Evolutionary conservation across 2,888 invertebrate genomes (phyloP).

Genomic region (Dyspetes luteomarginatus): DNA sequence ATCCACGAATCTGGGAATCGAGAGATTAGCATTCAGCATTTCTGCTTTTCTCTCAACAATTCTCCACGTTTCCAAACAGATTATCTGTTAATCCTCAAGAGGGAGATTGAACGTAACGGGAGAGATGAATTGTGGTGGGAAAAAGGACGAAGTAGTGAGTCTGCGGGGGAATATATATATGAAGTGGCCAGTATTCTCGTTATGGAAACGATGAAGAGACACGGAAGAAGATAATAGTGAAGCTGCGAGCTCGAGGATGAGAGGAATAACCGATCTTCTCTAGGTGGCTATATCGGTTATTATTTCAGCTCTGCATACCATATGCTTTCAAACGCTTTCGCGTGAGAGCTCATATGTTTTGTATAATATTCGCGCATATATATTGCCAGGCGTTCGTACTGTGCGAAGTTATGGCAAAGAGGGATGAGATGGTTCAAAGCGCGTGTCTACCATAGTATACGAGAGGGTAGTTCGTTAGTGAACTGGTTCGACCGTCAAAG

Average conservation of each 20-base stretch:
- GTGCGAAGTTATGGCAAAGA: slow-evolving; percentile 37
- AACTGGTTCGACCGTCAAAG: slow-evolving; percentile 68
- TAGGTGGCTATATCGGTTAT: slow-evolving; percentile 81
- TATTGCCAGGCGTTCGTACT: slow-evolving; percentile 35
- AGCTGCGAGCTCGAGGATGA: slow-evolving; percentile 64
- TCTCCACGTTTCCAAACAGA: slow-evolving; percentile 80
- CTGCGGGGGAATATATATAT: slow-evolving; percentile 53
- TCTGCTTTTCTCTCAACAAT: slow-evolving; percentile 82
- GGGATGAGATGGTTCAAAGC: slow-evolving; percentile 25
- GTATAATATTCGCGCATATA: slow-evolving; percentile 54
- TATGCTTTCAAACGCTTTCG: slow-evolving; percentile 54
- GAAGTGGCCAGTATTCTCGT: slow-evolving; percentile 59
- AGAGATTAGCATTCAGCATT: slow-evolving; percentile 83
- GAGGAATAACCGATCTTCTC: slow-evolving; percentile 77
- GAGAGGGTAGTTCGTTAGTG: slow-evolving; percentile 41
- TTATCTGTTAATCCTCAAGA: slow-evolving; percentile 81
- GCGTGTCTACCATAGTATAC: background rate
- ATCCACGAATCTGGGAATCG: slow-evolving; percentile 81
- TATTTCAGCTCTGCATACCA: slow-evolving; percentile 78
- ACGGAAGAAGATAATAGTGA: slow-evolving; percentile 62
- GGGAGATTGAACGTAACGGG: slow-evolving; percentile 57
- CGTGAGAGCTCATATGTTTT: slow-evolving; percentile 64
- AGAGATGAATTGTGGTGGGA: slow-evolving; percentile 26
- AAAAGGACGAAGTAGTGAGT: slow-evolving; percentile 33
- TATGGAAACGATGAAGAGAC: slow-evolving; percentile 64